Evolutionary conservation across 2,797 vertebrate genomes (phyloP).

Genomic region (Schizopygopsis pylzovi): DNA sequence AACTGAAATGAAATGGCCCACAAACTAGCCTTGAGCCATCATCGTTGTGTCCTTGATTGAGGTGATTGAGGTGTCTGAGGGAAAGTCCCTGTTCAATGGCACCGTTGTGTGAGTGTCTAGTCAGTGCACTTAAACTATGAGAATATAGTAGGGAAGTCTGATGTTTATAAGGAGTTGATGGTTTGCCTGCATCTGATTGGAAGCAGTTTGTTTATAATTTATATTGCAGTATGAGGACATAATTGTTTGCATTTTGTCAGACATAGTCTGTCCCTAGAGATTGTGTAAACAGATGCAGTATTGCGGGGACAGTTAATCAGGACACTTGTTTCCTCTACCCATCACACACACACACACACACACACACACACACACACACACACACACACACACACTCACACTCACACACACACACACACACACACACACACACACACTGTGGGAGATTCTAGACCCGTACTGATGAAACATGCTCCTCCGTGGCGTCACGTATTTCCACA

Average conservation of each 20-base stretch:
- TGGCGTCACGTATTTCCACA: not conserved
- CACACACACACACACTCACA: slow-evolving; percentile 57
- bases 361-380: slow-evolving; percentile 61
- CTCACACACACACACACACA: slow-evolving; percentile 41
- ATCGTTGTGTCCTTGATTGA: not conserved
- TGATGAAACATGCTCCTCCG: slow-evolving; percentile 18
- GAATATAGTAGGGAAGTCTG: not conserved
- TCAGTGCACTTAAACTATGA: not conserved
- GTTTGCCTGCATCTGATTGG: slow-evolving; percentile 52
- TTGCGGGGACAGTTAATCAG: slow-evolving; percentile 71
- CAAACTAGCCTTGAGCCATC: not conserved
- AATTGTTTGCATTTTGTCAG: slow-evolving; percentile 59
- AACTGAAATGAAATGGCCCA: not conserved
- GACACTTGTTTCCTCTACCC: slow-evolving; percentile 69
- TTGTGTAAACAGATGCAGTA: slow-evolving; percentile 72
- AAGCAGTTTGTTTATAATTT: slow-evolving; percentile 62
- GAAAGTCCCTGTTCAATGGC: slow-evolving; percentile 1
- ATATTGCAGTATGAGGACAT: slow-evolving; percentile 50
- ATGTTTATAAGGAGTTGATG: slow-evolving; percentile 20
- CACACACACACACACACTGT: slow-evolving; percentile 51
- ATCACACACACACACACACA: slow-evolving; percentile 45
- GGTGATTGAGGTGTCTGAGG: not conserved
- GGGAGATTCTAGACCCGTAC: slow-evolving; percentile 29
- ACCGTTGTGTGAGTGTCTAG: not conserved
- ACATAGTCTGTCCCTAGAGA: slow-evolving; percentile 61